Conservation (phyloP, 2,888 invertebrate species). For the Lacanobia wlatinum region DNA sequence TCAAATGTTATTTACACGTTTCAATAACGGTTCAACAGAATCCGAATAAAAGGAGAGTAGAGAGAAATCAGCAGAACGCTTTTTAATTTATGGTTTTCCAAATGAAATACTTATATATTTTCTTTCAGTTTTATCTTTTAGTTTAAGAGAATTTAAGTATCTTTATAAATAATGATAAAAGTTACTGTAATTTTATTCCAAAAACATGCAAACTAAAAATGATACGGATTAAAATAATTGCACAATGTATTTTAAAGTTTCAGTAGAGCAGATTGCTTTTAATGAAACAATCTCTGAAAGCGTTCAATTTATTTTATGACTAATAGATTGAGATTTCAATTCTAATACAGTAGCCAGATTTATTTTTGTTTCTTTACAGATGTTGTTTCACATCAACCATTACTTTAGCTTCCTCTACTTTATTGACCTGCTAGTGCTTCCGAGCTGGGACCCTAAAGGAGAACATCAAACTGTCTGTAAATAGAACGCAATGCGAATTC, state of each 20-base stretch:
- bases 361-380: slow-evolving; percentile 10
- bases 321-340: slow-evolving; percentile 21
- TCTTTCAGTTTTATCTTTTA: neutral
- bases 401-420: neutral
- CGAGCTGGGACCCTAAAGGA: slow-evolving; percentile 10
- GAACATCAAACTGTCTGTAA: slow-evolving; percentile 37
- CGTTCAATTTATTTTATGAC: slow-evolving; percentile 29
- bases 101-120: neutral
- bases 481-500: slow-evolving; percentile 51
- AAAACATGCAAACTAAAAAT: neutral
- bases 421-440: neutral
- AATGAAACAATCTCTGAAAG: slow-evolving; percentile 20
- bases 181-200: neutral
- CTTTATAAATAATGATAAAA: neutral
- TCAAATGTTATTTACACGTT: slow-evolving; percentile 24
- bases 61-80: slow-evolving; percentile 1
- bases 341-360: slow-evolving; percentile 21
- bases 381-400: slow-evolving; percentile 9
- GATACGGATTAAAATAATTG: neutral
- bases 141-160: neutral
- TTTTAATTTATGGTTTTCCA: neutral
- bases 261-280: neutral
- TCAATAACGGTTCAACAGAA: slow-evolving; percentile 14
- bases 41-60: slow-evolving; percentile 17
- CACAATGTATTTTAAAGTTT: slow-evolving; percentile 1